These are phyloP conservation scores for Metopolophium dirhodum DNA, from an alignment of 1,140 invertebrate species.

Conservation along the genomic window DNA sequence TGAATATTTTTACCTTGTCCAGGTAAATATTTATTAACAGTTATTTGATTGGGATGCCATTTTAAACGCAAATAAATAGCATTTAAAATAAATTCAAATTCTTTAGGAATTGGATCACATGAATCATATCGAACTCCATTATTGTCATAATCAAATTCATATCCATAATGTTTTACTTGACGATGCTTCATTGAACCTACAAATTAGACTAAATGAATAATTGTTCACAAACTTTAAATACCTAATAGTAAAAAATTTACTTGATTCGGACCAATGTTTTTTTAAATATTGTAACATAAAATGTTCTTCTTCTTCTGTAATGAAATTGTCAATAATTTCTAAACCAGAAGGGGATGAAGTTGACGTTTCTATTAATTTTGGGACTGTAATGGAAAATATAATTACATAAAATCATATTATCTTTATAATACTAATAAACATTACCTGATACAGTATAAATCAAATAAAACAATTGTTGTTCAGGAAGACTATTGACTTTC, in stretches of 20 bases:
- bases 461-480: constrained; percentile 70
- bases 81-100: constrained; percentile 74
- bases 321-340: constrained; percentile 75
- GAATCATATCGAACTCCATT: constrained; percentile 82
- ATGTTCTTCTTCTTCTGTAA: constrained; percentile 75
- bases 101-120: constrained; percentile 72
- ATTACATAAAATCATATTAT: not conserved
- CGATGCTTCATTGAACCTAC: constrained; percentile 77
- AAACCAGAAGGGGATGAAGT: constrained; percentile 73
- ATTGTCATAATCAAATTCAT: constrained; percentile 87
- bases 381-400: constrained; percentile 62
- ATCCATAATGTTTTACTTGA: constrained; percentile 91
- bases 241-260: constrained; percentile 46
- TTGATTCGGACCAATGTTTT: constrained; percentile 26
- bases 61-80: constrained; percentile 34
- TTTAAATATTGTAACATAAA: constrained; percentile 69
- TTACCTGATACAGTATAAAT: constrained; percentile 69
- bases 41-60: constrained; percentile 83
- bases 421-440: not conserved
- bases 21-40: constrained; percentile 88
- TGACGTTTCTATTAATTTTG: constrained; percentile 62
- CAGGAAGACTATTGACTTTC: constrained; percentile 65
- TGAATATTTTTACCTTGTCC: constrained; percentile 79
- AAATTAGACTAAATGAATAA: constrained; percentile 59
- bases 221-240: not conserved